Base-by-base conservation (phyloP, 2,888 invertebrate species). In the Nematopogon swammerdamellus region DNA sequence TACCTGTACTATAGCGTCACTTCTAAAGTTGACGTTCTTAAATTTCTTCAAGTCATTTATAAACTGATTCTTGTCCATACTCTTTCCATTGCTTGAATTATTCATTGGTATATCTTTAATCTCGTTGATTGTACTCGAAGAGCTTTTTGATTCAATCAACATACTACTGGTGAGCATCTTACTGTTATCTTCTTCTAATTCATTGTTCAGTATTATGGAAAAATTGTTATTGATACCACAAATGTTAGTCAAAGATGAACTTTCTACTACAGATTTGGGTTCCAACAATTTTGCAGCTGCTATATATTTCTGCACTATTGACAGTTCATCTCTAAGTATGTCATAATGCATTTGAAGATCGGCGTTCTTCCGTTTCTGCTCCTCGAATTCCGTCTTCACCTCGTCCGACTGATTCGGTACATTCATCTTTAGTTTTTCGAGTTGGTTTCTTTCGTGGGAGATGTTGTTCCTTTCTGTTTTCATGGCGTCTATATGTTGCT, bases 1-100 rank as follows among this genome's bases (percentile, higher is more conserved):
- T 36, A 19, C 19, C 42, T 36, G 42, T 2, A 44, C 44, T 3
- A 19, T 17, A 18, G 19, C 18, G 16, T 44, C 44, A 44, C 16
- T 44, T 3, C 10, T 44, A 10, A 45, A 19, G 44, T 77, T 77
- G 18, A 75, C 68, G 59, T 72, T 77, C 53, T 76, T 72, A 56
- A 52, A 62, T 55, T 72, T 76, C 56, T 69, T 75, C 52, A 77
- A 63, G 62, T 77, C 68, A 50, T 77, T 77, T 5, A 75, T 58
- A 1, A 77, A 54, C 45, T 68, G 36, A 14, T 8, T 36, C 36
- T 36, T 8, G 14, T 4, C 8, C 36, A 6, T 6, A 8, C 11
- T 36, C 14, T 3, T 8, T 36, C 11, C 36, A 25, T 25, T 25
- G 14, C 11, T 14, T 14, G 36, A 36, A 36, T 36, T 36, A 14